These are phyloP conservation scores for Uloborus plumipes DNA, from an alignment of 2,888 invertebrate genomes.

Conservation along the genomic window DNA sequence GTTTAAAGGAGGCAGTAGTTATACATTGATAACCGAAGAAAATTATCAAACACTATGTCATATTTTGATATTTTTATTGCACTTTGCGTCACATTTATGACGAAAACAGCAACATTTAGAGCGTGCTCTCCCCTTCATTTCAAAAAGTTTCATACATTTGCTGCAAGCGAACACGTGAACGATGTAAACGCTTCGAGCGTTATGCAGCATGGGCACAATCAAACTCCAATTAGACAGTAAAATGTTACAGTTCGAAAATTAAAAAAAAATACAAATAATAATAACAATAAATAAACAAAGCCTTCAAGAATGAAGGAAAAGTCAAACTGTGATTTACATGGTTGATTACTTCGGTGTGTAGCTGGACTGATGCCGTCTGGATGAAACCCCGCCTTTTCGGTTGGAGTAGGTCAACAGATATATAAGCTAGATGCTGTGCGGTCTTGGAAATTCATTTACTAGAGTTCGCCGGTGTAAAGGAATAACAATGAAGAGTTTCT, in stretches of 20 bases:
- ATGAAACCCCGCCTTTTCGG: constrained; percentile 21
- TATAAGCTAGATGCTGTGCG: constrained; percentile 42
- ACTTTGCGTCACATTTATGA: too few relatives aligned
- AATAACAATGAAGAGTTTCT: constrained; percentile 35
- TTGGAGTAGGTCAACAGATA: constrained; percentile 56
- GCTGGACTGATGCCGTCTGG: constrained; percentile 4
- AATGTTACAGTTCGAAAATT: too few relatives aligned
- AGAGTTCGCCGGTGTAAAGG: background rate
- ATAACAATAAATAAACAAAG: background rate
- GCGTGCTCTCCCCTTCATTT: background rate
- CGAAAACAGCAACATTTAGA: constrained; percentile 7
- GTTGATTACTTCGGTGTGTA: constrained; percentile 27
- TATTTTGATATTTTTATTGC: too few relatives aligned
- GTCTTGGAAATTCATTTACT: constrained; percentile 11
- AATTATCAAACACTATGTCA: too few relatives aligned
- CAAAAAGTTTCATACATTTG: too few relatives aligned
- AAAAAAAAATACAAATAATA: too few relatives aligned
- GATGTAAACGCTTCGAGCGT: background rate
- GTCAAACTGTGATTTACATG: constrained; percentile 15
- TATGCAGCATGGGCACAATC: background rate
- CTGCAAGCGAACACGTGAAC: background rate
- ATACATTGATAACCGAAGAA: too few relatives aligned
- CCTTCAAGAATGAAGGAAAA: constrained; percentile 3
- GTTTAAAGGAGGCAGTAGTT: too few relatives aligned
- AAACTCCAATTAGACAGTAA: too few relatives aligned